Percentiles rank a stretch among this genome's conserved stretches.
phyloP scores from a whole-genome alignment of 2,888 invertebrate genomes.

The Amblyteles armatorius region DNA sequence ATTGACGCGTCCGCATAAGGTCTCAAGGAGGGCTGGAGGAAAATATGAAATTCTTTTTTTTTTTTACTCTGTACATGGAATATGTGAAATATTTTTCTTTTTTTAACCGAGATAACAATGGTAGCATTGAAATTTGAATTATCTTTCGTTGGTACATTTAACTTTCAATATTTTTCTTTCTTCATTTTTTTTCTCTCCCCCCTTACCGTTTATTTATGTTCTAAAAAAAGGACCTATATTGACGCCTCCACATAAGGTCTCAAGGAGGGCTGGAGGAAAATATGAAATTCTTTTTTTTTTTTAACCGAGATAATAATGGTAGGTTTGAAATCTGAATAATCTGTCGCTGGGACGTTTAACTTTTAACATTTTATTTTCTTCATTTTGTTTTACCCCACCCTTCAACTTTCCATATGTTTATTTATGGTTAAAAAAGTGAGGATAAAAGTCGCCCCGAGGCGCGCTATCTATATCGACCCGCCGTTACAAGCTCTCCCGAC shows the following conservation, averaged over 20 bases:
- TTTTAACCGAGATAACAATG: too few relatives aligned
- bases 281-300: slow-evolving; percentile 22
- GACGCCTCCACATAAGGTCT: not conserved
- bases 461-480: slow-evolving; percentile 13
- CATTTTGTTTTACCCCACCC: not conserved
- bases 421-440: slow-evolving; percentile 3
- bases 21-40: not conserved
- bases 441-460: not conserved
- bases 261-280: slow-evolving; percentile 7
- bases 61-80: too few relatives aligned
- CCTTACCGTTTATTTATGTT: not conserved
- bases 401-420: not conserved
- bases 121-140: too few relatives aligned
- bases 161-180: not conserved
- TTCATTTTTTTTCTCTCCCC: not conserved
- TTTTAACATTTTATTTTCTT: not conserved
- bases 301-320: not conserved
- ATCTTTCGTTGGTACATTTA: too few relatives aligned
- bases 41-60: slow-evolving; percentile 32
- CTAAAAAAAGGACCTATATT: slow-evolving; percentile 6
- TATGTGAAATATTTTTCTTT: too few relatives aligned
- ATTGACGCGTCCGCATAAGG: not conserved
- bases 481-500: not conserved
- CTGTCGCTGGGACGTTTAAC: too few relatives aligned
- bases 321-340: too few relatives aligned